phyloP scores from a whole-genome alignment of 2,888 invertebrate species.

The Ceramica pisi region DNA sequence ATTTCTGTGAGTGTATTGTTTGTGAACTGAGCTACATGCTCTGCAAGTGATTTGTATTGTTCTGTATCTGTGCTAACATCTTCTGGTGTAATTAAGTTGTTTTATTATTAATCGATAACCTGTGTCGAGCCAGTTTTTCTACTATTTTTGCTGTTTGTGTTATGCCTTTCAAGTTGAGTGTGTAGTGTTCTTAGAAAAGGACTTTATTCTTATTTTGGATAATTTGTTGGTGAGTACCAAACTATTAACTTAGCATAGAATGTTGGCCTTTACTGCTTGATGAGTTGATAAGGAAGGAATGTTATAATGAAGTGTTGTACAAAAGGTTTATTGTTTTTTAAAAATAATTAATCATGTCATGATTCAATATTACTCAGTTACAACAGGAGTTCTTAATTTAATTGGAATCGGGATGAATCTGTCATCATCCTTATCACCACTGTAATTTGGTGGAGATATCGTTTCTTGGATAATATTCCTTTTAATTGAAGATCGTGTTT shows the following conservation, averaged over 20 bases:
- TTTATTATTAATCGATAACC: slow-evolving; percentile 38
- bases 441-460: slow-evolving; percentile 33
- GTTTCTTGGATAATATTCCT: slow-evolving; percentile 54
- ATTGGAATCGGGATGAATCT: slow-evolving; percentile 79
- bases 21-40: slow-evolving; percentile 67
- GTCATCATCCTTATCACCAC: slow-evolving; percentile 68
- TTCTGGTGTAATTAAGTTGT: slow-evolving; percentile 41
- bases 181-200: slow-evolving; percentile 39
- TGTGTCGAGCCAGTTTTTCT: slow-evolving; percentile 46
- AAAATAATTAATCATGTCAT: background rate
- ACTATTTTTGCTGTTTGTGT: slow-evolving; percentile 50
- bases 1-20: slow-evolving; percentile 72
- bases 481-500: slow-evolving; percentile 42
- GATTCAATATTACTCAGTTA: background rate
- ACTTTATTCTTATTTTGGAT: slow-evolving; percentile 8
- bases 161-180: slow-evolving; percentile 42
- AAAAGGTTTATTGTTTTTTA: slow-evolving; percentile 41
- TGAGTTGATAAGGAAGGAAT: slow-evolving; percentile 13
- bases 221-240: slow-evolving; percentile 48
- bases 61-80: slow-evolving; percentile 51
- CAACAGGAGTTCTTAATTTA: slow-evolving; percentile 67
- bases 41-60: slow-evolving; percentile 67
- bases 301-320: slow-evolving; percentile 4
- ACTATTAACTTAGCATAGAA: slow-evolving; percentile 5
- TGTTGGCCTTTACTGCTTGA: background rate